Percentiles rank a stretch among this genome's conserved stretches.
These are phyloP conservation scores for Metaphire vulgaris DNA, from an alignment of 1,140 invertebrate genomes.

Conservation along the genomic window DNA sequence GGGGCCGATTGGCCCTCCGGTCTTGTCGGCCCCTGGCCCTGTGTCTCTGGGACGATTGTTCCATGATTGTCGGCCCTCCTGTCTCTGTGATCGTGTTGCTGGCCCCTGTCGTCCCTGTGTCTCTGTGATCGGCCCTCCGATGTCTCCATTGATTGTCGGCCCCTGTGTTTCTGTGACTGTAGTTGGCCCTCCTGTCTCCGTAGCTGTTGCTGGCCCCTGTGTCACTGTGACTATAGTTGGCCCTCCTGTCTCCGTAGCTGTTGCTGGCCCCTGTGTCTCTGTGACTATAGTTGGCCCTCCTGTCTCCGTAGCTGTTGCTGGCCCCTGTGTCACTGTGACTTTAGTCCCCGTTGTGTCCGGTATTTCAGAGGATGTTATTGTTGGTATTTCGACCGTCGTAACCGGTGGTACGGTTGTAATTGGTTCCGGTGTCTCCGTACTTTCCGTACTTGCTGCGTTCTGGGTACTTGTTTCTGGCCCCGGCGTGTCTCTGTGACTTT, in stretches of 20 bases:
- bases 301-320: neutral
- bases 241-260: neutral
- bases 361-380: neutral
- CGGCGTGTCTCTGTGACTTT: no score
- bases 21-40: neutral
- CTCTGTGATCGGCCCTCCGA: neutral
- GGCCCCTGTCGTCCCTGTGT: neutral
- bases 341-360: no score
- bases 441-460: no score
- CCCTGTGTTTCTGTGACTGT: neutral
- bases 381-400: neutral
- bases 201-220: neutral
- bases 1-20: neutral
- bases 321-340: neutral
- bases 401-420: no score
- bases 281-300: neutral
- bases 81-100: neutral
- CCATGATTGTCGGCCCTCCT: neutral
- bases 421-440: no score
- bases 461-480: no score
- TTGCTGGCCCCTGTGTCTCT: neutral
- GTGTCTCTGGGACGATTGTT: neutral
- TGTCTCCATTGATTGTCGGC: neutral
- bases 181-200: neutral
- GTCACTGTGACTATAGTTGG: neutral